Conservation (phyloP, 2,797 vertebrate genomes). For the Cossypha polioptera region DNA sequence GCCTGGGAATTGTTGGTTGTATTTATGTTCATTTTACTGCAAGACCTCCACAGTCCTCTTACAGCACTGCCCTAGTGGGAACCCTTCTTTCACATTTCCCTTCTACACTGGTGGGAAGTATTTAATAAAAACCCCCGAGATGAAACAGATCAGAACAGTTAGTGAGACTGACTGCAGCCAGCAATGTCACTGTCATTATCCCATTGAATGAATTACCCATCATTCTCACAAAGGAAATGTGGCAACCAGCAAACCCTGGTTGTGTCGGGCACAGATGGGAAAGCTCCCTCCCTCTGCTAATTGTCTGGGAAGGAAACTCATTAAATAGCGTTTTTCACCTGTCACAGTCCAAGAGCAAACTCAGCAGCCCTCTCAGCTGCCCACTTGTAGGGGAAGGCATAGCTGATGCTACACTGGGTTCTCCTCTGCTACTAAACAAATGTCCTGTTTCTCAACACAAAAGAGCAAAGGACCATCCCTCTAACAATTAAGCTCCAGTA, state of each 20-base stretch:
- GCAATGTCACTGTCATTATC: neutral
- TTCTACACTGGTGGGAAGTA: neutral
- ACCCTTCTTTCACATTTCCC: neutral
- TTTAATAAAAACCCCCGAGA: neutral
- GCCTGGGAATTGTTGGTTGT: neutral
- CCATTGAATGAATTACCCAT: neutral
- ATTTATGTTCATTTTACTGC: neutral
- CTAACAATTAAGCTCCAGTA: neutral
- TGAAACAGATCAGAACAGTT: neutral
- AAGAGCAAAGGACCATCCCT: neutral
- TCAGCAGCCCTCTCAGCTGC: neutral
- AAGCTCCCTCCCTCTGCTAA: conserved; percentile 36
- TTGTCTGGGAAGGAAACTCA: conserved; percentile 58
- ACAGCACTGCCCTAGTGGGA: neutral
- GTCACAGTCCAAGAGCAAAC: conserved; percentile 34
- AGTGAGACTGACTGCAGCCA: neutral
- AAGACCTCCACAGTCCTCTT: accelerated
- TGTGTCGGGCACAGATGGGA: conserved; percentile 45
- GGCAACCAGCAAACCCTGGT: neutral
- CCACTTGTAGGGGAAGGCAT: conserved; percentile 18
- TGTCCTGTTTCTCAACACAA: neutral
- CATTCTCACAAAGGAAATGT: conserved; percentile 9
- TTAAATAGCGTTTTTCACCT: conserved; percentile 61
- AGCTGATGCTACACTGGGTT: neutral
- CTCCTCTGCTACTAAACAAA: neutral